Base-by-base conservation (phyloP, 2,113 vertebrate genomes). In the Perca flavescens region DNA sequence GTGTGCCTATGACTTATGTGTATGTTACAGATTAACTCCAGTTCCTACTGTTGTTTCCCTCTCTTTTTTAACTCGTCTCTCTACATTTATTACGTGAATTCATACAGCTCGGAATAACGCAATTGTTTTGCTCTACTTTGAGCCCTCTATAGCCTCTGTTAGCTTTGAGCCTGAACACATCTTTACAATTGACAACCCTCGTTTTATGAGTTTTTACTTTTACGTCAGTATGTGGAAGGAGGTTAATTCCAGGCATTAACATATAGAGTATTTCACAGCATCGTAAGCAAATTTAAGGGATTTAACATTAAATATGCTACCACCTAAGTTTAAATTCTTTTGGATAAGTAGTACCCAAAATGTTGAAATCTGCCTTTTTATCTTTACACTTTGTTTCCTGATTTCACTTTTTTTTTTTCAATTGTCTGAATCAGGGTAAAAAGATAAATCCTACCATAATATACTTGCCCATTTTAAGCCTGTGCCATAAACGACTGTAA, bases 401-500 rank as follows among this genome's bases (percentile, higher is more conserved):
- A 62, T 67, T 65, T 79, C 4, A 3, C 11, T n/a, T n/a, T n/a
- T 11, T 16, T 21, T 68, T 60, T 66, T 19, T 65, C 1, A 53
- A 2, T 68, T 81, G 28, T 77, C 13, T 52, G 31, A 73, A 70
- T 87, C 58, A 57, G 56, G 71, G 49, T 53, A 22, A 47, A 74
- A 64, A 2, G 5, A 31, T 31, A 49, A 60, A 76, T 60, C 16
- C 14, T 46, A 21, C 9, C 2, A 0, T 46, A 22, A 19, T 36
- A 3, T 31, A 60, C 15, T 77, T 10, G 3, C 28, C 49, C 22
- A n/a, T 57, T 77, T 77, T 40, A 70, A 56, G 64, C 43, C 43
- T 74, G n/a, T 25, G n/a, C 31, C 56, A 67, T 34, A 74, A 80
- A 77, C 57, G 31, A 70, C 58, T 87, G 73, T 68, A 52, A 43